Conservation (phyloP, 2,113 vertebrate species). For the Emberiza fucata region DNA sequence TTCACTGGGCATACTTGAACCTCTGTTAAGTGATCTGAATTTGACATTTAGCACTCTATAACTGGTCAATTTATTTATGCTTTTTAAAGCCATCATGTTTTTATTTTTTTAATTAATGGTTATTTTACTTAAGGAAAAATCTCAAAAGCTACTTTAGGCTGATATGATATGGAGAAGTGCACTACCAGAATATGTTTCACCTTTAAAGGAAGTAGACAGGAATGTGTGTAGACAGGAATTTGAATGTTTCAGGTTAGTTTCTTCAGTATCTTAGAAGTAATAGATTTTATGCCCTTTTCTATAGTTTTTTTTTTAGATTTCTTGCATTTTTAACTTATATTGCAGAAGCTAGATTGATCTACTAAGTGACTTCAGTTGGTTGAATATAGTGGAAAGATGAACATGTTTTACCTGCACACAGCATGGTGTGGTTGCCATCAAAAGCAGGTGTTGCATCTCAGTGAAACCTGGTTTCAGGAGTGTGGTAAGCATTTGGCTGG, state of each 20-base stretch:
- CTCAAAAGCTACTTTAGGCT: not conserved
- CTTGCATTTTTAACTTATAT: not conserved
- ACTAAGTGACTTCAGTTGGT: not conserved
- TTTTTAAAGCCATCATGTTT: not conserved
- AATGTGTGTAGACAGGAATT: not conserved
- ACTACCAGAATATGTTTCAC: not conserved
- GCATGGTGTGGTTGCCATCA: not conserved
- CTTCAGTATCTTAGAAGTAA: not conserved
- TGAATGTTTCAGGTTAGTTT: not conserved
- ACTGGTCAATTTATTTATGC: not conserved
- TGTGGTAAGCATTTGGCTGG: not conserved
- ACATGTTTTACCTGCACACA: not conserved
- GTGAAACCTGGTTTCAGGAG: not conserved
- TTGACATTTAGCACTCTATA: not conserved
- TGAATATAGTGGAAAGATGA: not conserved
- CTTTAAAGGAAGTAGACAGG: not conserved
- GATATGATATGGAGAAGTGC: fast-evolving
- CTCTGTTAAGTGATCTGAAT: not conserved
- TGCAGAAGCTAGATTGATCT: not conserved
- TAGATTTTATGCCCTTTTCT: not conserved
- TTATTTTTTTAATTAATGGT: not conserved
- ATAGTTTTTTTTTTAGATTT: not conserved
- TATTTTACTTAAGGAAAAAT: not conserved
- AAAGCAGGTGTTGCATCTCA: not conserved
- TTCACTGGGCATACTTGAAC: not conserved